Evolutionary conservation across 2,888 invertebrate species (phyloP).

Genomic region (Agrochola lota): DNA sequence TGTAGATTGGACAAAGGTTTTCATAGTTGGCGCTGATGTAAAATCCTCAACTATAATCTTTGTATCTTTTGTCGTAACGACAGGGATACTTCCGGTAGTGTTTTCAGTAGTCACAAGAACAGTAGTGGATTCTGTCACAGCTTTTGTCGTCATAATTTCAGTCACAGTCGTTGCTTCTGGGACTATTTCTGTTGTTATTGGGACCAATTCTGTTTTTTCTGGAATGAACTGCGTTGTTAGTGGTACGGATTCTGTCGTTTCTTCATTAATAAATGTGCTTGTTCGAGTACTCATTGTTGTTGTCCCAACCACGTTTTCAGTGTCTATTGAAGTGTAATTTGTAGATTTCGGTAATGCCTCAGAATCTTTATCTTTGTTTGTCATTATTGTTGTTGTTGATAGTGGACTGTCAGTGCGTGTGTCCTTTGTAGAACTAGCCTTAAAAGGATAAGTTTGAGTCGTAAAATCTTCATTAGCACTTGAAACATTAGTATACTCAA

Average conservation of each 20-base stretch:
- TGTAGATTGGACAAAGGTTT: not conserved
- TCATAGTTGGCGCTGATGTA: slow-evolving; percentile 1
- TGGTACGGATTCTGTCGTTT: slow-evolving; percentile 5
- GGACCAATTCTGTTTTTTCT: not conserved
- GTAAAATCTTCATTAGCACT: slow-evolving; percentile 2
- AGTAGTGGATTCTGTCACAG: not conserved
- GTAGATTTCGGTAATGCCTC: not conserved
- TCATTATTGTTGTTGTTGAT: not conserved
- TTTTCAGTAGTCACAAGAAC: not conserved
- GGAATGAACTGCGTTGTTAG: not conserved
- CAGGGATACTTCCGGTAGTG: not conserved
- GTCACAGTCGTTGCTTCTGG: not conserved
- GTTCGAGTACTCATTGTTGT: slow-evolving; percentile 4
- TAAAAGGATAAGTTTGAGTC: not conserved
- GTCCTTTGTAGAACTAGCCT: not conserved
- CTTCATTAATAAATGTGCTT: slow-evolving; percentile 11
- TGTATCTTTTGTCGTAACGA: slow-evolving; percentile 2
- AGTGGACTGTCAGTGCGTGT: not conserved
- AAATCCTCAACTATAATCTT: slow-evolving; percentile 32
- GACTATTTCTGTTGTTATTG: not conserved
- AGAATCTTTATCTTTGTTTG: not conserved
- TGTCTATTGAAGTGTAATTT: not conserved
- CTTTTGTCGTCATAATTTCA: not conserved
- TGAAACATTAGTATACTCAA: not conserved
- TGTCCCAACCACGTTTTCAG: not conserved